These are phyloP conservation scores for Sceloporus undulatus DNA, from an alignment of 2,113 vertebrate genomes.

Conservation along the genomic window DNA sequence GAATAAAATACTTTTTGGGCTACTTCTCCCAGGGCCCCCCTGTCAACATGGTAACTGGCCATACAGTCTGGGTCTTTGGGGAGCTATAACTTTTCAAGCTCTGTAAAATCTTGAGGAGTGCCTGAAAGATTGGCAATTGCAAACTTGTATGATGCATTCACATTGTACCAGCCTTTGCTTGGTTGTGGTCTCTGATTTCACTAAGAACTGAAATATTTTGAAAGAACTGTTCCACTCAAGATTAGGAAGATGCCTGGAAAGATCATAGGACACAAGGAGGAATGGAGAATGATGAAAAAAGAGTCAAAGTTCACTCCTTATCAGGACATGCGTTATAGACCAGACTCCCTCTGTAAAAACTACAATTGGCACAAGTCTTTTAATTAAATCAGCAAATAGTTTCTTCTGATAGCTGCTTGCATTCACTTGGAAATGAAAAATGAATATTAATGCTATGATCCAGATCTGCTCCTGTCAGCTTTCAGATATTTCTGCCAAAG, in stretches of 20 bases:
- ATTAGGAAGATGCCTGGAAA: background rate
- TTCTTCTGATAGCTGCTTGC: conserved; percentile 45
- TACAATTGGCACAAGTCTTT: conserved; percentile 25
- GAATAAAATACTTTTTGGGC: no score
- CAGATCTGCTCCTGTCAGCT: background rate
- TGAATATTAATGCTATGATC: conserved; percentile 34
- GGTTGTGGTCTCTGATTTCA: background rate
- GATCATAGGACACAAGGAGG: conserved; percentile 12
- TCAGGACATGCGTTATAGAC: background rate
- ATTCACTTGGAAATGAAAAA: conserved; percentile 16
- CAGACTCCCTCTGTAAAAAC: conserved; percentile 7
- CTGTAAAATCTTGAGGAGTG: background rate
- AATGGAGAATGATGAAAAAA: conserved; percentile 20
- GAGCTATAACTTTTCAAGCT: no score
- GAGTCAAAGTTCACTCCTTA: background rate
- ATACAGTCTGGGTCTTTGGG: no score
- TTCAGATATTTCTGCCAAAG: conserved; percentile 16
- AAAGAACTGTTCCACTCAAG: background rate
- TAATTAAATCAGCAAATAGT: conserved; percentile 38
- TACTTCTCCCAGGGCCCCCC: no score
- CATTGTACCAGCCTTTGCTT: background rate
- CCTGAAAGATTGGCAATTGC: background rate
- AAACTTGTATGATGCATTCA: background rate
- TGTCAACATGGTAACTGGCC: no score
- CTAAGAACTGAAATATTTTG: background rate